phyloP scores from a whole-genome alignment of 2,797 vertebrate genomes.

The Lates japonicus region DNA sequence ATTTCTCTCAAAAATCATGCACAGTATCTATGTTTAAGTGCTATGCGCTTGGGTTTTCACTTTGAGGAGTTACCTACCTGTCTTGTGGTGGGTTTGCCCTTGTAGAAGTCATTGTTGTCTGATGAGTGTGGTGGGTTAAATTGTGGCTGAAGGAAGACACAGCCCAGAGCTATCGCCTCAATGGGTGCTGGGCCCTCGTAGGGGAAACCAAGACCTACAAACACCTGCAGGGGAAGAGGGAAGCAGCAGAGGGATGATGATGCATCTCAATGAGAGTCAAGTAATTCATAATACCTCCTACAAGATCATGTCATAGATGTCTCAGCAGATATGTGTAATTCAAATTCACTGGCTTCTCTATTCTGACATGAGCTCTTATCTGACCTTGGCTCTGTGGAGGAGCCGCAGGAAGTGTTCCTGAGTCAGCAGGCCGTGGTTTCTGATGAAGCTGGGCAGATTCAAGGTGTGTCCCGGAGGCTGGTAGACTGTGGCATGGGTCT shows the following conservation, averaged over 20 bases:
- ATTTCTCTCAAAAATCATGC: background rate
- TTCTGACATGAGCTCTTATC: background rate
- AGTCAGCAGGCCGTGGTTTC: slow-evolving; percentile 82
- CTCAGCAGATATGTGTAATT: background rate
- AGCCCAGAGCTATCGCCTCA: slow-evolving; percentile 82
- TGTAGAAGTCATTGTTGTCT: slow-evolving; percentile 81
- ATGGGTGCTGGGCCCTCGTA: slow-evolving; percentile 86
- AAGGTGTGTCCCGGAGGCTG: slow-evolving; percentile 65
- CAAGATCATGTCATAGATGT: background rate
- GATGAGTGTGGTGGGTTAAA: slow-evolving; percentile 80
- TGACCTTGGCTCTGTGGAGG: slow-evolving; percentile 81
- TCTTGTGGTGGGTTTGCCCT: slow-evolving; percentile 84
- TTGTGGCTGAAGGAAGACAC: slow-evolving; percentile 82
- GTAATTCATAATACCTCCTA: background rate
- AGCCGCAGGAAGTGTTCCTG: slow-evolving; percentile 79
- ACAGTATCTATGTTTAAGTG: background rate
- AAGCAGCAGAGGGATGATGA: background rate
- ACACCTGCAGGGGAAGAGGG: slow-evolving; percentile 70
- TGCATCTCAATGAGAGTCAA: background rate
- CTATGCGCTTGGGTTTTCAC: no score
- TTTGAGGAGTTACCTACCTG: slow-evolving; percentile 56
- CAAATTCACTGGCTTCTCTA: background rate
- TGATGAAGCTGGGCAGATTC: slow-evolving; percentile 73
- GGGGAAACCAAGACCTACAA: slow-evolving; percentile 86
- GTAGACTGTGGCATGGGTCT: slow-evolving; percentile 83